Conservation (phyloP, 2,113 vertebrate species). For the Centropus unirufus region DNA sequence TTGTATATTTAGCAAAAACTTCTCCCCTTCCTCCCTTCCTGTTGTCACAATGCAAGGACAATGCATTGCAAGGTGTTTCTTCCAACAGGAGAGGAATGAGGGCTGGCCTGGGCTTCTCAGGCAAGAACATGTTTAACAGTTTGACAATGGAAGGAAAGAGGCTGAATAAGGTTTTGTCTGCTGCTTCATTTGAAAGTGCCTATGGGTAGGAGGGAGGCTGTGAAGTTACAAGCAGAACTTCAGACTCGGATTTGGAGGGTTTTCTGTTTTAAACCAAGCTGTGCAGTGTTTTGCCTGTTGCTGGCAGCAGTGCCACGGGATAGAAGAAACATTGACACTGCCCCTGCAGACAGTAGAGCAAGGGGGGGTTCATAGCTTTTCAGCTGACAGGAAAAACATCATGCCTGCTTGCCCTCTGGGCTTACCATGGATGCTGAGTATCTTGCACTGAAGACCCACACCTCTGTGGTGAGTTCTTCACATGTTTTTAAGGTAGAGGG, state of each 20-base stretch:
- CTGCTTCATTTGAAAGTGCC: neutral
- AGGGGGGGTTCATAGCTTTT: neutral
- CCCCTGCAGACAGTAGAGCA: neutral
- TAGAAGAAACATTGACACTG: neutral
- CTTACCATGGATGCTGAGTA: neutral
- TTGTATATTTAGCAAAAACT: neutral
- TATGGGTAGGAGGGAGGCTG: neutral
- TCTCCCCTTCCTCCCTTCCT: neutral
- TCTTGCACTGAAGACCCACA: neutral
- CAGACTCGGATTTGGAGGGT: neutral
- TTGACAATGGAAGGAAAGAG: neutral
- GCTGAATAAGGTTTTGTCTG: neutral
- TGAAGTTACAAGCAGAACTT: neutral
- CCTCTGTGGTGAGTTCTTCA: neutral
- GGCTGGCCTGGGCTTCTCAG: neutral
- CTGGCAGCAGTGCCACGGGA: neutral
- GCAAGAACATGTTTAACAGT: neutral
- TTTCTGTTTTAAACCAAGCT: neutral
- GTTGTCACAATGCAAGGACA: fast-evolving
- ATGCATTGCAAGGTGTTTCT: fast-evolving
- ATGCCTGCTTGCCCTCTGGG: neutral
- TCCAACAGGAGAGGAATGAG: neutral
- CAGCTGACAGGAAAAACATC: neutral
- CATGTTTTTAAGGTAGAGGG: neutral
- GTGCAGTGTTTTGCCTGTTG: neutral